Evolutionary conservation across 2,113 vertebrate genomes (phyloP).

Genomic region (Pampusana beccarii): DNA sequence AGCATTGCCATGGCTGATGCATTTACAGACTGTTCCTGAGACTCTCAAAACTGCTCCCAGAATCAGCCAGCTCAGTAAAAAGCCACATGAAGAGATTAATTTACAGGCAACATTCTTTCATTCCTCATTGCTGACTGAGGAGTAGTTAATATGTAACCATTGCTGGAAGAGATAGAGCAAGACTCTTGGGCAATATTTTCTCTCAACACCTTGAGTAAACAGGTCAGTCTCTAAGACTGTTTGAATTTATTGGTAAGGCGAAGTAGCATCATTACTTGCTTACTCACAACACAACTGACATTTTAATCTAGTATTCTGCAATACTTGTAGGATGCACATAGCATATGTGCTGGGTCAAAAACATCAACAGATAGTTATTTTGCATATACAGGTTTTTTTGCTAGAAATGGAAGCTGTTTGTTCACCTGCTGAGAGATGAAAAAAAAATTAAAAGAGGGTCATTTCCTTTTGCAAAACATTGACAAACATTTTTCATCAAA

Average conservation of each 20-base stretch:
- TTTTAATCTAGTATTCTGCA: conserved; percentile 2
- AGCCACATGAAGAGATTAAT: neutral
- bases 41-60: neutral
- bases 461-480: neutral
- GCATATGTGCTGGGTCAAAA: neutral
- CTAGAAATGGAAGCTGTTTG: neutral
- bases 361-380: neutral
- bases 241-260: conserved; percentile 1
- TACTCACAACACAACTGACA: neutral
- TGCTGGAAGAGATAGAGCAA: neutral
- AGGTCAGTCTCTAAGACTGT: conserved; percentile 12
- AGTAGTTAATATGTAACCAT: neutral
- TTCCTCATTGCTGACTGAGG: neutral
- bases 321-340: neutral
- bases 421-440: neutral
- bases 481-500: neutral
- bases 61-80: neutral
- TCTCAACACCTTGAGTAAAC: conserved; percentile 11
- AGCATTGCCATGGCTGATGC: neutral
- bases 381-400: neutral
- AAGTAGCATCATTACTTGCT: neutral
- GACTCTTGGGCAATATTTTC: neutral
- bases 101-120: neutral
- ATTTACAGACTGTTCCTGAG: neutral
- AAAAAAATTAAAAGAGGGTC: neutral